Percentiles rank a stretch among this genome's conserved stretches.
Evolutionary conservation across 2,888 invertebrate species (phyloP).

Genomic region (Thymelicus acteon): DNA sequence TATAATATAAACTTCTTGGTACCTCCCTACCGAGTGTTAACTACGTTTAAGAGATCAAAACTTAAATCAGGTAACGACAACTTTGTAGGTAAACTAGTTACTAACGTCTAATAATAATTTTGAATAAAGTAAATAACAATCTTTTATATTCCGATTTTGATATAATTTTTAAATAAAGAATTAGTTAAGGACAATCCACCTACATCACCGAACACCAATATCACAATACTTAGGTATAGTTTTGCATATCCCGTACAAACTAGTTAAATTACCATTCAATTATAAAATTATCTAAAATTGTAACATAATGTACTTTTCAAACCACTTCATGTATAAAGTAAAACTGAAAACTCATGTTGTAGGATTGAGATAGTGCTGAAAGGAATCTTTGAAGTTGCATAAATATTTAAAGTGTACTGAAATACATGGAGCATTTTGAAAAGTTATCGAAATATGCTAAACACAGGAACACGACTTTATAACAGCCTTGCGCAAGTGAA

Average conservation of each 20-base stretch:
- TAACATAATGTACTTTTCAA: constrained; percentile 14
- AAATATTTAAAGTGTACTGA: no score
- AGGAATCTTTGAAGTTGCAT: not conserved
- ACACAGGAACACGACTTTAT: constrained; percentile 6
- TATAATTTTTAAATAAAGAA: constrained; percentile 45
- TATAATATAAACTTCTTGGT: no score
- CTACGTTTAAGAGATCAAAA: constrained; percentile 81
- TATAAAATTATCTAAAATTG: constrained; percentile 28
- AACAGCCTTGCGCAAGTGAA: constrained; percentile 5
- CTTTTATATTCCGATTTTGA: constrained; percentile 35
- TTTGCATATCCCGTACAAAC: constrained; percentile 38
- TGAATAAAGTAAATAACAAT: constrained; percentile 46
- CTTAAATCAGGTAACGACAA: constrained; percentile 79
- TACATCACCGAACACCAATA: constrained; percentile 69
- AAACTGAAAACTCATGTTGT: not conserved
- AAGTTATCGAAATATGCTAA: constrained; percentile 7
- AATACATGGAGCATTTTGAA: constrained; percentile 1
- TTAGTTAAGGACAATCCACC: constrained; percentile 51
- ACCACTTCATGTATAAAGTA: not conserved
- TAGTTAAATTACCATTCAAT: constrained; percentile 40
- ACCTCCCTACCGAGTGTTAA: constrained; percentile 50
- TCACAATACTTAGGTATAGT: constrained; percentile 53
- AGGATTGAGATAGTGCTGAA: not conserved
- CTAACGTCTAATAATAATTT: constrained; percentile 39
- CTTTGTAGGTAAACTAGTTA: constrained; percentile 46